Evolutionary conservation across 2,113 vertebrate genomes (phyloP), one percentile per base, ranked within the genome.

Genomic region (Pavo muticus): DNA sequence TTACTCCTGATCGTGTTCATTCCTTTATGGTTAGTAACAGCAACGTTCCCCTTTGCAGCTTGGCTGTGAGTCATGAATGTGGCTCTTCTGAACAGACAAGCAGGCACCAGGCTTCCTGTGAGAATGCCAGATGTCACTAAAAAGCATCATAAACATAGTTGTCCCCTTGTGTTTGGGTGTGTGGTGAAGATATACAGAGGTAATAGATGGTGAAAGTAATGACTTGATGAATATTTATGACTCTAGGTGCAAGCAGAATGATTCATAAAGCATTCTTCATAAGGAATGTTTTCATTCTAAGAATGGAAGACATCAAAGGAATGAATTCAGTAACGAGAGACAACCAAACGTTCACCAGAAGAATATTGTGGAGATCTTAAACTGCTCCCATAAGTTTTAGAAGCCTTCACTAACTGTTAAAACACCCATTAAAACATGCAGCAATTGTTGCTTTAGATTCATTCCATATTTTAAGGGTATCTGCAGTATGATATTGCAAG

Each of bases 41-140:
- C 60, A 85, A 94, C 1, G 48, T 86, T 92, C 94, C 87, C 72
- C 80, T 90, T n/a, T 75, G 90, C 71, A 75, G 79, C 85, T 90
- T 95, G 96, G 95, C 96, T 96, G 94, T 40, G 64, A 91, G 90
- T 94, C 93, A 88, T 81, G 76, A 88, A 88, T 92, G 88, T 17
- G 47, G 79, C 77, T 91, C 87, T 67, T 80, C 50, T 30, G 8
- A 95, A 97, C 97, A 98, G 98, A 78, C 65, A 96, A 96, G 95
- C 97, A 94, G 96, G 84, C 91, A 85, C 84, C 59, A 30, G 42
- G 61, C 89, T 98, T 98, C 97, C 98, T 97, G 67, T 96, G 93
- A 94, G 93, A 97, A 81, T 50, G 90, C 88, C 97, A 96, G 96
- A 97, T 97, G 97, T 97, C 93, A 84, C 94, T 67, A 59, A 87